Percentiles rank a stretch among this genome's conserved stretches.
These are phyloP conservation scores for Seira musarum DNA, from an alignment of 2,888 invertebrate species.

Conservation along the genomic window DNA sequence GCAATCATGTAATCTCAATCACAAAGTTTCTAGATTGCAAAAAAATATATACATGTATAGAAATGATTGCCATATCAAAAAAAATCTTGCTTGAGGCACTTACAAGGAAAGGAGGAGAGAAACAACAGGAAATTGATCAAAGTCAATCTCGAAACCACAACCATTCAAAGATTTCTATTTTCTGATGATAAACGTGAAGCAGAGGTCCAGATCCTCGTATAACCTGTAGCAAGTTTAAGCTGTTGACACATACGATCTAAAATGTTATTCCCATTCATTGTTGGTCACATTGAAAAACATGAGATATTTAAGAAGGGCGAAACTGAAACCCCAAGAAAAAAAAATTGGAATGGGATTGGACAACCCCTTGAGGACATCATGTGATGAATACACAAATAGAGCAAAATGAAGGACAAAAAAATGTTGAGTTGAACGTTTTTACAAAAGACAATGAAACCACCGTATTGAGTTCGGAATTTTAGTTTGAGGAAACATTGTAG, in stretches of 20 bases:
- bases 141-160: neutral
- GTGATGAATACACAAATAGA: conserved; percentile 36
- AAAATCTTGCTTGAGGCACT: no score
- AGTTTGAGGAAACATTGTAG: no score
- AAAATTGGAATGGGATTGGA: conserved; percentile 46
- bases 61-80: no score
- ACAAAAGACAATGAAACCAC: no score
- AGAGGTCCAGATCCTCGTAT: no score
- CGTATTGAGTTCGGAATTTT: no score
- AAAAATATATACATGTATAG: no score
- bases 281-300: conserved; percentile 41
- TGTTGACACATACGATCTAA: neutral
- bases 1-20: no score
- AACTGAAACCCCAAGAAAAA: neutral
- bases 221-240: neutral
- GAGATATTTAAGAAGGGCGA: conserved; percentile 17
- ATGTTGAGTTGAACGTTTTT: no score
- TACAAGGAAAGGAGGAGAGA: neutral
- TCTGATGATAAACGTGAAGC: no score
- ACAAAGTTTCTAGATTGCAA: no score
- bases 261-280: neutral
- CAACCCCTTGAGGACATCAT: conserved; percentile 47
- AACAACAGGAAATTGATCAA: conserved; percentile 7
- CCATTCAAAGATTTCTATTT: no score
- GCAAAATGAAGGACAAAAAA: neutral